phyloP scores from a whole-genome alignment of 1,140 invertebrate genomes.

The Drusus annulatus region DNA sequence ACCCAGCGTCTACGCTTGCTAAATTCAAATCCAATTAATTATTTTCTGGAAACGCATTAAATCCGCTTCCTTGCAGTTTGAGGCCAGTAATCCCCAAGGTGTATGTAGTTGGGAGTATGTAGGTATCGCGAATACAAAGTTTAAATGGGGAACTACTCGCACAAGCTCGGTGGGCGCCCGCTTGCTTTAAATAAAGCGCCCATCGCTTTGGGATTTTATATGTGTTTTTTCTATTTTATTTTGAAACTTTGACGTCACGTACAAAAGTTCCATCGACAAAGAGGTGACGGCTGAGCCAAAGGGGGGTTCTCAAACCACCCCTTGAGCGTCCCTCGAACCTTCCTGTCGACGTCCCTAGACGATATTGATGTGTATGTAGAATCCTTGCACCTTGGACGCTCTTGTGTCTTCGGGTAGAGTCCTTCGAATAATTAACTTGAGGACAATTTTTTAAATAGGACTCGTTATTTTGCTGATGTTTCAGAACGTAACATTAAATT shows the following conservation, averaged over 20 bases:
- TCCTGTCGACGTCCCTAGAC: background rate
- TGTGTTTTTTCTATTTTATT: conserved; percentile 35
- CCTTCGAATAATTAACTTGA: no score
- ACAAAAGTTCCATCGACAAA: conserved; percentile 45
- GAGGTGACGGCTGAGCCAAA: conserved; percentile 38
- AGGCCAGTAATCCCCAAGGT: background rate
- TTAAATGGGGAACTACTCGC: conserved; percentile 11
- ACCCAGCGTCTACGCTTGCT: no score
- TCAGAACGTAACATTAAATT: no score
- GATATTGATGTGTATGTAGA: background rate
- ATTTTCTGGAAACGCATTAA: background rate
- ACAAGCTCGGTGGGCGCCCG: background rate
- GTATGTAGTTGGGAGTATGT: background rate
- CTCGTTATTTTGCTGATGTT: no score
- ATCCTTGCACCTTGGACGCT: background rate
- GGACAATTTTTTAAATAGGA: no score
- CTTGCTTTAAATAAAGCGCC: conserved; percentile 38
- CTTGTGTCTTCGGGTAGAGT: background rate
- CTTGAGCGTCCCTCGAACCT: background rate
- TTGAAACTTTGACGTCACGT: conserved; percentile 42
- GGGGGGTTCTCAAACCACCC: background rate
- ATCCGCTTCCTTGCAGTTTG: background rate
- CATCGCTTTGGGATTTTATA: conserved; percentile 28
- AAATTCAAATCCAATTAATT: no score
- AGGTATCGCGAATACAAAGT: conserved; percentile 5